Percentiles rank a stretch among this genome's conserved stretches.
Evolutionary conservation across 1,140 invertebrate genomes (phyloP).

Genomic region (Carposina sasakii): DNA sequence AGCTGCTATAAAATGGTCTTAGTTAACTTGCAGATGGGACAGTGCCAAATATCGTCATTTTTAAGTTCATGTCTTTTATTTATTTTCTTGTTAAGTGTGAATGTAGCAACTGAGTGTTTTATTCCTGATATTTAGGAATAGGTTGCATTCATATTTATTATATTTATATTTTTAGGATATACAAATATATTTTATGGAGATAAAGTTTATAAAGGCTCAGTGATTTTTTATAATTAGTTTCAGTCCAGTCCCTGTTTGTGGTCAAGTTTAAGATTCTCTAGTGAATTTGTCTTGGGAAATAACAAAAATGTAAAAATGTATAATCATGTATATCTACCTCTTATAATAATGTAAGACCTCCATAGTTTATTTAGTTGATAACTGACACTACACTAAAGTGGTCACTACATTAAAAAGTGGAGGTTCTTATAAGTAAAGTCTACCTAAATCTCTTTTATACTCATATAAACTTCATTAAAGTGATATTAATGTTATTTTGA

Average conservation of each 20-base stretch:
- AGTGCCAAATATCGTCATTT: slow-evolving; percentile 68
- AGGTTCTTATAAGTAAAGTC: no score
- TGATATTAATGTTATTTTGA: slow-evolving; percentile 28
- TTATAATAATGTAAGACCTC: no score
- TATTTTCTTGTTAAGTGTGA: slow-evolving; percentile 62
- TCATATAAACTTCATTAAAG: no score
- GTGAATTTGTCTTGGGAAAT: no score
- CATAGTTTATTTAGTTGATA: no score
- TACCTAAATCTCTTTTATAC: no score
- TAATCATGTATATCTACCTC: no score
- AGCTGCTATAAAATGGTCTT: slow-evolving; percentile 45
- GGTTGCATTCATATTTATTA: slow-evolving; percentile 73
- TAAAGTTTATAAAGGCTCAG: slow-evolving; percentile 63
- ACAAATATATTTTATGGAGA: slow-evolving; percentile 51
- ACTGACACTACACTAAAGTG: no score
- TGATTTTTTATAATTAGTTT: slow-evolving; percentile 52
- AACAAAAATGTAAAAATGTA: no score
- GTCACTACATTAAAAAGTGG: no score
- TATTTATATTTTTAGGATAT: slow-evolving; percentile 71
- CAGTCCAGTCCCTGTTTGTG: no score
- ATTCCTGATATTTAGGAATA: slow-evolving; percentile 74
- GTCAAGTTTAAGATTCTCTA: no score
- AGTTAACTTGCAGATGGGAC: slow-evolving; percentile 57
- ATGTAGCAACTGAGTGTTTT: slow-evolving; percentile 69
- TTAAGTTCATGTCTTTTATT: slow-evolving; percentile 60